Evolutionary conservation across 2,113 vertebrate genomes (phyloP).

Genomic region (Willisornis vidua): DNA sequence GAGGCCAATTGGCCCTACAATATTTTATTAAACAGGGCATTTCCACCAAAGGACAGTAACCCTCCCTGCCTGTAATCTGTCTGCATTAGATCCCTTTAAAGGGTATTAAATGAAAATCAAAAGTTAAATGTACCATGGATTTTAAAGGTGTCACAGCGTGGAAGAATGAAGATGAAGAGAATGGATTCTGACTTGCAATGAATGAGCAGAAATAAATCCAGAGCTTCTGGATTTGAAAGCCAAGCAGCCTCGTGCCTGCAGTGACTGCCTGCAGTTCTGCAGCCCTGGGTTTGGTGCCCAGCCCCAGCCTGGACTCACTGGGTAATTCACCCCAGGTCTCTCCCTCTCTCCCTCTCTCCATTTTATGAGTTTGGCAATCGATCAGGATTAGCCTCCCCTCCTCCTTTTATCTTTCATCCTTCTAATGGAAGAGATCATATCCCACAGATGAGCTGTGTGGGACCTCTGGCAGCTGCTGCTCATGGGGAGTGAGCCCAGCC

Average conservation of each 20-base stretch:
- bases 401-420: not conserved
- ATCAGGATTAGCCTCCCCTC: not conserved
- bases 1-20: not conserved
- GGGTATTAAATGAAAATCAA: constrained; percentile 47
- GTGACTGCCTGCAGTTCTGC: not conserved
- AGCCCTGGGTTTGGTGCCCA: not conserved
- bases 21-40: not conserved
- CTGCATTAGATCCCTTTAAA: constrained; percentile 59
- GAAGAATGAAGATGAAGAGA: constrained; percentile 43
- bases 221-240: not conserved
- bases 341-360: not conserved
- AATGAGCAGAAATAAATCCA: constrained; percentile 31
- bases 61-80: constrained; percentile 21
- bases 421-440: not conserved
- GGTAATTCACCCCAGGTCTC: not conserved
- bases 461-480: not conserved
- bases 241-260: not conserved
- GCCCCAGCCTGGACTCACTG: not conserved
- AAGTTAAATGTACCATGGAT: constrained; percentile 57
- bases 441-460: rapidly evolving
- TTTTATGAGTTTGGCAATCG: constrained; percentile 14
- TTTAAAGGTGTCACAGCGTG: constrained; percentile 33
- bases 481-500: not conserved
- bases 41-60: constrained; percentile 20
- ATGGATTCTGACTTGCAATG: constrained; percentile 40